These are phyloP conservation scores for Cataglyphis livida DNA, from an alignment of 2,888 invertebrate species.

Conservation along the genomic window DNA sequence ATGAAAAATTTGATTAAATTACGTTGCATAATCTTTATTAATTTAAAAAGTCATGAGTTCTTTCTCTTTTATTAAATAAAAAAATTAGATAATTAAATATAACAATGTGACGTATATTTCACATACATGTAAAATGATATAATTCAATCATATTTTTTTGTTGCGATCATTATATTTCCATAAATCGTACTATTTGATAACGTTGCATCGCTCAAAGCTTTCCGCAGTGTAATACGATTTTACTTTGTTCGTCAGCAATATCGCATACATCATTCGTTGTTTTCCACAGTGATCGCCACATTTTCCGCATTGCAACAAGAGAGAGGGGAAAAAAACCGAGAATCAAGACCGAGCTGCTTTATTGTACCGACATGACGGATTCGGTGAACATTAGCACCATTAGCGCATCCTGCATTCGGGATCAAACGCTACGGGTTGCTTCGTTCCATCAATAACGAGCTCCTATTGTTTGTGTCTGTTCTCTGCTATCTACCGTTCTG, in stretches of 20 bases:
- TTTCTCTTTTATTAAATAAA: neutral
- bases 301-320: conserved; percentile 22
- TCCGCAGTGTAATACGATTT: conserved; percentile 38
- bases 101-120: neutral
- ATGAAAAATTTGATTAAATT: neutral
- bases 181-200: conserved; percentile 42
- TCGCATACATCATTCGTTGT: conserved; percentile 19
- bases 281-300: conserved; percentile 11
- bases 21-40: neutral
- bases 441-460: conserved; percentile 46
- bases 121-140: neutral
- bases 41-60: neutral
- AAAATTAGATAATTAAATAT: neutral
- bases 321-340: conserved; percentile 14
- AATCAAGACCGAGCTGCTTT: conserved; percentile 31
- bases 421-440: conserved; percentile 46
- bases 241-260: conserved; percentile 39
- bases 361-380: conserved; percentile 44
- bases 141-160: conserved; percentile 33
- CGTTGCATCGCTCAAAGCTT: conserved; percentile 35
- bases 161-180: conserved; percentile 18
- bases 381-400: conserved; percentile 48
- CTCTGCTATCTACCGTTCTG: conserved; percentile 25
- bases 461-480: conserved; percentile 43
- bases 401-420: conserved; percentile 48